phyloP scores from a whole-genome alignment of 2,888 invertebrate genomes.

The Nycteola revayana region DNA sequence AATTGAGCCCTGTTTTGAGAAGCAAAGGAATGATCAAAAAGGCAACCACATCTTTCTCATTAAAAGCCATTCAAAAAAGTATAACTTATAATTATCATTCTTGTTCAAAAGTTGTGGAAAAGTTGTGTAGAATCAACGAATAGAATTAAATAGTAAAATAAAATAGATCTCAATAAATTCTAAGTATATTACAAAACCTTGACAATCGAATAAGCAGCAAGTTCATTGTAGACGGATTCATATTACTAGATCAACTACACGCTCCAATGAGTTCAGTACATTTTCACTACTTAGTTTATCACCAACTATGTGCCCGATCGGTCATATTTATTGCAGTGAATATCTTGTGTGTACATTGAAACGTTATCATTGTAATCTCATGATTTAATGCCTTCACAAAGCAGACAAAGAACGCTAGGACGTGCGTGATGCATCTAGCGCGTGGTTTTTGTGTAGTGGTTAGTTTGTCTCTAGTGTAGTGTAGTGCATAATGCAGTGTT shows the following conservation, averaged over 20 bases:
- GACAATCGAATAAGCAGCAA: conserved; percentile 40
- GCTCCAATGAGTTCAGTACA: conserved; percentile 42
- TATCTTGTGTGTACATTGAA: conserved; percentile 29
- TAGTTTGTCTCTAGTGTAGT: conserved; percentile 19
- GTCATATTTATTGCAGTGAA: conserved; percentile 27
- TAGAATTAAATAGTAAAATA: no score
- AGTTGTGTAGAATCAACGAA: no score
- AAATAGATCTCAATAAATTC: no score
- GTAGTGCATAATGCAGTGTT: conserved; percentile 38
- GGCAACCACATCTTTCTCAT: no score
- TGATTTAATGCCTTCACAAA: conserved; percentile 18
- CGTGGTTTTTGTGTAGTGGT: conserved; percentile 27
- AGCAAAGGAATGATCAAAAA: no score
- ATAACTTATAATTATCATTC: no score
- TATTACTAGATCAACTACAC: conserved; percentile 41
- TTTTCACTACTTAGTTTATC: conserved; percentile 46
- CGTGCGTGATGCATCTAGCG: no score
- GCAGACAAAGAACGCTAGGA: conserved; percentile 24
- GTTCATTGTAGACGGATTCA: conserved; percentile 33
- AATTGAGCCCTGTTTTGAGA: no score
- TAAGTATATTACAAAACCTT: conserved; percentile 43
- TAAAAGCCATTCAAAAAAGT: no score
- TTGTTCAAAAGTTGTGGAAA: no score
- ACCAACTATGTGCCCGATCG: conserved; percentile 39
- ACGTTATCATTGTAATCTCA: conserved; percentile 31